Conservation (phyloP, 2,113 vertebrate genomes). For the Erythrocercus mccallii region DNA sequence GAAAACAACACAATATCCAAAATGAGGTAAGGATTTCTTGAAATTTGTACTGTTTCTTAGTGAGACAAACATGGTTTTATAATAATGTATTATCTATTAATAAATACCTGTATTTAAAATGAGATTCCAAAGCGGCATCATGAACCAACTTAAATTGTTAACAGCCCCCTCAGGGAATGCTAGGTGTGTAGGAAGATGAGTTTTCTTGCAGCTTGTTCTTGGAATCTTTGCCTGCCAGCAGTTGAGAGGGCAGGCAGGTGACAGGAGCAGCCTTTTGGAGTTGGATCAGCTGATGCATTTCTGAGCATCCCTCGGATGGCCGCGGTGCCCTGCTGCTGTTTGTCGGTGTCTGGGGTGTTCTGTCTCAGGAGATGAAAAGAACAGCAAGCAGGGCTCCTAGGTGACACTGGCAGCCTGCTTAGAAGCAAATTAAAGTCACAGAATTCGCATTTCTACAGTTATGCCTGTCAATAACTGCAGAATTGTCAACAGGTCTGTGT, state of each 20-base stretch:
- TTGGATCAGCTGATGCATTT: background rate
- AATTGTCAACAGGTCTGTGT: background rate
- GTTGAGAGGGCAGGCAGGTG: background rate
- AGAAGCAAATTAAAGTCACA: background rate
- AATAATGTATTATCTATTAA: background rate
- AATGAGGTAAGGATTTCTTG: background rate
- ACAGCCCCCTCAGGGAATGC: background rate
- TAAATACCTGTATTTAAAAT: background rate
- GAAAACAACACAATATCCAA: background rate
- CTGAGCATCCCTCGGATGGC: background rate
- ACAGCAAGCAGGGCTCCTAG: background rate
- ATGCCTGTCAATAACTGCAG: background rate
- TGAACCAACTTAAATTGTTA: background rate
- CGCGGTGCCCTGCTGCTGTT: background rate
- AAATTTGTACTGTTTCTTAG: background rate
- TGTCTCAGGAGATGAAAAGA: background rate
- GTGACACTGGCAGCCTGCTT: background rate
- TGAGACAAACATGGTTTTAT: background rate
- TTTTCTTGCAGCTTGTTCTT: background rate
- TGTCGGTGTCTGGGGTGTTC: background rate
- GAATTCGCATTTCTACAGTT: background rate
- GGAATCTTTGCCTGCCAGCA: background rate
- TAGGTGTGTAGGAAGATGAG: background rate
- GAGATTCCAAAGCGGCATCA: rapidly evolving
- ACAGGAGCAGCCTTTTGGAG: background rate